A percentile compares a stretch with the other conserved stretches of the same genome.
Conservation (phyloP, 2,888 invertebrate genomes). For the Sinopyrophorus schimmeli region DNA sequence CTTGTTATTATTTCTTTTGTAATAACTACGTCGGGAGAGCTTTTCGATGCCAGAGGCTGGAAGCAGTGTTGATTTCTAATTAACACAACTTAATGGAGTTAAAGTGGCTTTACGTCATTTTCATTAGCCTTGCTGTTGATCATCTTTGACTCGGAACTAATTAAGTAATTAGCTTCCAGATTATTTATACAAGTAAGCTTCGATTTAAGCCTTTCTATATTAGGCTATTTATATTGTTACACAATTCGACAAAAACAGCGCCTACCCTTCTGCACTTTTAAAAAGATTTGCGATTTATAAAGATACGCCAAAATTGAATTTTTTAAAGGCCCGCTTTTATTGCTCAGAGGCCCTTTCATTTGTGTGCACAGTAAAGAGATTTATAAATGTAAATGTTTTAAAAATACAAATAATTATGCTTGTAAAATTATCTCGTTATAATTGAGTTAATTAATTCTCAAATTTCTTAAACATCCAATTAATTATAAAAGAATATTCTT, state of each 20-base stretch:
- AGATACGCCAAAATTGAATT: too few species aligned
- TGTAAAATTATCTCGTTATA: constrained; percentile 49
- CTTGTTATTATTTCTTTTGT: constrained; percentile 20
- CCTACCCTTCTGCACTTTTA: too few species aligned
- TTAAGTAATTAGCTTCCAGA: constrained; percentile 49
- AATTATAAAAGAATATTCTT: constrained; percentile 48
- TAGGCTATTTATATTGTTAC: constrained; percentile 17
- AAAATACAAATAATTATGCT: too few species aligned
- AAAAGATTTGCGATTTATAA: too few species aligned
- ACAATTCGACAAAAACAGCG: too few species aligned
- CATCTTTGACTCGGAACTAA: constrained; percentile 50
- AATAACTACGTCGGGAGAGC: constrained; percentile 15
- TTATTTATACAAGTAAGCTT: constrained; percentile 34
- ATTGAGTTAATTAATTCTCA: constrained; percentile 49
- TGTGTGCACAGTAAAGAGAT: too few species aligned
- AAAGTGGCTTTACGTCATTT: constrained; percentile 45
- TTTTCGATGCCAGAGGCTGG: constrained; percentile 35
- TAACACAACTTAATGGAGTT: constrained; percentile 49
- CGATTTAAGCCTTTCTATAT: constrained; percentile 14
- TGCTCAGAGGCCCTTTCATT: too few species aligned
- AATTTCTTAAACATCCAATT: constrained; percentile 48
- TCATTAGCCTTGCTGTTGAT: constrained; percentile 46
- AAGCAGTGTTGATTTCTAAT: constrained; percentile 51
- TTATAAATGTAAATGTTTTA: too few species aligned
- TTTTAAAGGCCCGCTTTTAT: too few species aligned